phyloP scores from a whole-genome alignment of 2,888 invertebrate species.

The Linyphia triangularis region DNA sequence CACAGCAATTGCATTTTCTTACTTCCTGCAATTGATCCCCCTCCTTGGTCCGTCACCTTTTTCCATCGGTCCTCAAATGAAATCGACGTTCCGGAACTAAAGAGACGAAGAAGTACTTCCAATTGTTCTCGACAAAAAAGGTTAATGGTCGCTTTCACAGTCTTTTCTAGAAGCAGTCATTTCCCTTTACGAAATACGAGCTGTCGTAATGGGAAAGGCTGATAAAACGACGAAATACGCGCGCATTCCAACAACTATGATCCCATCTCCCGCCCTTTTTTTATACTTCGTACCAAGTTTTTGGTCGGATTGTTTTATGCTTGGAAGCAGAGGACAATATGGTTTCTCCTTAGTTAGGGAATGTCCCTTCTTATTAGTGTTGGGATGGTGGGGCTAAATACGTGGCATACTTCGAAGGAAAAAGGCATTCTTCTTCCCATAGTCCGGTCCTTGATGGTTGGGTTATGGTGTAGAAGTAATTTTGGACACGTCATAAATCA shows the following conservation, averaged over 20 bases:
- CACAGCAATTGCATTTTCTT: not conserved
- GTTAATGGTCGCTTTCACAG: constrained; percentile 6
- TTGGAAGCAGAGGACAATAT: not conserved
- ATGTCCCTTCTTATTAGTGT: not conserved
- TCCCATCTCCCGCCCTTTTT: not conserved
- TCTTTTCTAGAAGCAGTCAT: not conserved
- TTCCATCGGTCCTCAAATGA: not conserved
- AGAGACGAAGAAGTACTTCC: not conserved
- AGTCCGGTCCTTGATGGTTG: not conserved
- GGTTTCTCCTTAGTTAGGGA: not conserved
- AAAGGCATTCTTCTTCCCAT: not conserved
- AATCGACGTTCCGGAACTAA: constrained; percentile 5
- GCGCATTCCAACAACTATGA: not conserved
- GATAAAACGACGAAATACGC: constrained; percentile 8
- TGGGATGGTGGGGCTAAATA: too few species aligned
- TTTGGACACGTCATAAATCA: not conserved
- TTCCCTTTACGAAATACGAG: constrained; percentile 3
- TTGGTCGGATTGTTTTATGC: constrained; percentile 4
- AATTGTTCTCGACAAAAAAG: not conserved
- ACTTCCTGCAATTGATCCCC: too few species aligned
- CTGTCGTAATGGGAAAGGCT: constrained; percentile 9
- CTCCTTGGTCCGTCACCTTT: too few species aligned
- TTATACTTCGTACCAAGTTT: not conserved
- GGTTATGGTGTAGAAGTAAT: not conserved
- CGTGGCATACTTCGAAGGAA: not conserved